Evolutionary conservation across 37 sponge, comb jelly and placozoan genomes (phyloP), one percentile per base, ranked within the genome.

Genomic region (Hexactinellida sp.): DNA sequence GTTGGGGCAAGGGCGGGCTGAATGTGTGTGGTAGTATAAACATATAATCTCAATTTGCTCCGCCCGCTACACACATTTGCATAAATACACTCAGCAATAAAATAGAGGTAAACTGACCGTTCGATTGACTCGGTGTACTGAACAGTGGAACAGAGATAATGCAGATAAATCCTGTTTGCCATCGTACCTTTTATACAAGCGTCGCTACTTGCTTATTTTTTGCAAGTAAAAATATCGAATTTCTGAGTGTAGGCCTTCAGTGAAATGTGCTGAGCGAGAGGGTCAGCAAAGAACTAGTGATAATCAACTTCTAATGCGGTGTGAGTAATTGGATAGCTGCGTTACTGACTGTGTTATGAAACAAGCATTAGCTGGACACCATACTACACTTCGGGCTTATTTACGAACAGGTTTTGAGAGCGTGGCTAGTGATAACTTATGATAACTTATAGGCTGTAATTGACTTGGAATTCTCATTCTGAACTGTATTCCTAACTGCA

Each of bases 211-310:
- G 25, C 34, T 63, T 63, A 63, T 63, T 32, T 63, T 32, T 63
- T 21, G 5, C 3, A 28, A 23, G 9, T 7, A 28, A 25, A 32
- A 63, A 63, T 28, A 32, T 63, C 25, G 34, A 32, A 63, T 63
- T 63, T 63, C 34, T 63, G 19, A 63, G 76, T 63, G 76, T 63
- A 63, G 76, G 76, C 76, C 76, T 63, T 63, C 10, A 13, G 47
- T 41, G 47, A 41, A 41, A 41, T 16, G 47, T 41, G 47, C 47
- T 41, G 47, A 41, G 47, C 47, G 5, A 16, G n/a, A n/a, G 47
- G 47, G 13, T 41, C 47, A 41, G 47, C 47, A 41, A 41, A 13
- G 47, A 41, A 41, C 47, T 41, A 41, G 47, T 41, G 47, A 41
- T 41, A 41, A 41, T 41, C 47, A 41, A 41, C 10, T 13, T 41